Conservation (phyloP, 2,888 invertebrate species). For the Falcaria lacertinaria region DNA sequence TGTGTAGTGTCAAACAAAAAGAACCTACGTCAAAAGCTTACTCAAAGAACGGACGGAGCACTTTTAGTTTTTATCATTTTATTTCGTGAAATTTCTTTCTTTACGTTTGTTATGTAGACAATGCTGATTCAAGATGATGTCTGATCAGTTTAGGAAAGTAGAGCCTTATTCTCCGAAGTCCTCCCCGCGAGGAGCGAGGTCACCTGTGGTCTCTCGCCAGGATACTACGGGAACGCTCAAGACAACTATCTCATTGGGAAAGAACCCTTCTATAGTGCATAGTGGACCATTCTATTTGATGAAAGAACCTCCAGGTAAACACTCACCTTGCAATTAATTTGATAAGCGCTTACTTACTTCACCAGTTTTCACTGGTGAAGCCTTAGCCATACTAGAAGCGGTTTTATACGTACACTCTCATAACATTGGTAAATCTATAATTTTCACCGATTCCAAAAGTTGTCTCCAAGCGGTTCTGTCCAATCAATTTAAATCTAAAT, state of each 20-base stretch:
- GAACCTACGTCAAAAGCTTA: slow-evolving; percentile 46
- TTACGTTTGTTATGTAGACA: slow-evolving; percentile 61
- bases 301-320: slow-evolving; percentile 94
- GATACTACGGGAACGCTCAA: slow-evolving; percentile 98
- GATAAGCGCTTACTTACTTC: too few species aligned
- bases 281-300: slow-evolving; percentile 99
- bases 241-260: slow-evolving; percentile 97
- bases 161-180: slow-evolving; percentile 97
- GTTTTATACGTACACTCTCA: too few species aligned
- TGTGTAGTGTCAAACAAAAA: too few species aligned
- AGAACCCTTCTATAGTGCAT: slow-evolving; percentile 97
- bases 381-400: too few species aligned
- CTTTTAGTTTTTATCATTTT: slow-evolving; percentile 62
- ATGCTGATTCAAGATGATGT: slow-evolving; percentile 90
- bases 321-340: slow-evolving; percentile 7
- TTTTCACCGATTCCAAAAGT: too few species aligned
- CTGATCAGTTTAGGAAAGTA: slow-evolving; percentile 94
- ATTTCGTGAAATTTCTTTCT: slow-evolving; percentile 57
- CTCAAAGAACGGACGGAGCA: slow-evolving; percentile 35
- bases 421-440: too few species aligned
- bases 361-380: too few species aligned
- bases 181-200: slow-evolving; percentile 95
- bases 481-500: too few species aligned
- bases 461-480: too few species aligned
- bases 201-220: slow-evolving; percentile 96